These are phyloP conservation scores for Phaenicophaeus curvirostris DNA, from an alignment of 2,797 vertebrate species.

Conservation along the genomic window DNA sequence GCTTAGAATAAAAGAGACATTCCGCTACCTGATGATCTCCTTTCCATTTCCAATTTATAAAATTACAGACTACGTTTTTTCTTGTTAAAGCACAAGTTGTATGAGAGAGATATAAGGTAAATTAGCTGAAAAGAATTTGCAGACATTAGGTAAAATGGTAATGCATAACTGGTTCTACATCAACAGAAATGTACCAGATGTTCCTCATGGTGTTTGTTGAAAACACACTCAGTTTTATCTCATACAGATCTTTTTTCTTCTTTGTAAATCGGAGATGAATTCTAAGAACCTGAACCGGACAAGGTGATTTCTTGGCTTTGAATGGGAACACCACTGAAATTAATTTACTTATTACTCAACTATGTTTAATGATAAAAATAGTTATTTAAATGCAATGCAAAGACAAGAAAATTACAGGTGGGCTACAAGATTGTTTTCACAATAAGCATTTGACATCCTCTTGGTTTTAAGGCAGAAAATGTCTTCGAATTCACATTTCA, in stretches of 20 bases:
- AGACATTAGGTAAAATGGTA: background rate
- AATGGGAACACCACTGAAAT: background rate
- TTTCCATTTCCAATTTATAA: background rate
- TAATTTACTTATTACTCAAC: background rate
- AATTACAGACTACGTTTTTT: background rate
- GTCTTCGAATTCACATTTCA: background rate
- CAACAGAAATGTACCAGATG: background rate
- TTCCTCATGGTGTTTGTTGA: background rate
- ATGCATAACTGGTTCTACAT: background rate
- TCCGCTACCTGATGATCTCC: fast-evolving
- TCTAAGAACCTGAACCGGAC: background rate
- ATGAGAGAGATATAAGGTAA: background rate
- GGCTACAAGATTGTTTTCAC: background rate
- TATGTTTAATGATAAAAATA: background rate
- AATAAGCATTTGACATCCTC: background rate
- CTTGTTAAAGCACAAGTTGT: background rate
- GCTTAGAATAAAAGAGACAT: background rate
- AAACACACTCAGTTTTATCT: background rate
- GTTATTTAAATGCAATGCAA: background rate
- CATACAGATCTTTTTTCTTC: background rate
- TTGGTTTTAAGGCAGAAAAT: background rate
- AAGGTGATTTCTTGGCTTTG: background rate
- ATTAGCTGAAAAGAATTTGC: background rate
- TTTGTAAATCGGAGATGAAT: background rate
- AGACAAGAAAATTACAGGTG: background rate